Percentiles rank a stretch among this genome's conserved stretches.
These are phyloP conservation scores for Phortica magna DNA, from an alignment of 2,888 invertebrate genomes.

Conservation along the genomic window DNA sequence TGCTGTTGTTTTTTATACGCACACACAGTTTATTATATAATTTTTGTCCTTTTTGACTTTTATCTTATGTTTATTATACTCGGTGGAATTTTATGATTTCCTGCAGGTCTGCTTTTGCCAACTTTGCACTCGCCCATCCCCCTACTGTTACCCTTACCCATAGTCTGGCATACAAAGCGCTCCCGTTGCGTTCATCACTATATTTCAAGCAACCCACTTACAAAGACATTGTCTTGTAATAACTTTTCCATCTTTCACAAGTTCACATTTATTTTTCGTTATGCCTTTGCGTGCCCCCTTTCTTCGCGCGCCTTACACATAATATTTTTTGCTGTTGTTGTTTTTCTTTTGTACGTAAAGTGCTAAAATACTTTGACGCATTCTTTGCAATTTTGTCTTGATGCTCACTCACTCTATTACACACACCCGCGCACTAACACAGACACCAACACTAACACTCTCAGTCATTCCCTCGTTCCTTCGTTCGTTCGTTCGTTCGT, in stretches of 20 bases:
- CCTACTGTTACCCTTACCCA: too few species aligned
- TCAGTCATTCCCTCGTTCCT: not conserved
- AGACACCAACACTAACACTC: too few species aligned
- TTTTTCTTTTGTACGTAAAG: conserved; percentile 46
- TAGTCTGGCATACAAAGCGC: too few species aligned
- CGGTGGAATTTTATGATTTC: conserved; percentile 66
- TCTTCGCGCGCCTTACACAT: not conserved
- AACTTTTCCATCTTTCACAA: conserved; percentile 57
- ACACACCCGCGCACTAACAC: too few species aligned
- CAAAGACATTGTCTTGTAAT: conserved; percentile 58
- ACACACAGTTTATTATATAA: conserved; percentile 66
- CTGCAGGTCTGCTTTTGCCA: conserved; percentile 57
- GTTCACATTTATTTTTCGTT: conserved; percentile 57
- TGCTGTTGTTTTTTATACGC: conserved; percentile 27
- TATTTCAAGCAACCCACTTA: not conserved
- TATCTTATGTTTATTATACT: conserved; percentile 72
- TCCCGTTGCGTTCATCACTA: not conserved
- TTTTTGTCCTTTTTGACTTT: conserved; percentile 71
- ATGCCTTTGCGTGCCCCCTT: not conserved
- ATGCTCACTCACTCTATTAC: conserved; percentile 7
- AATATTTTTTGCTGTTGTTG: not conserved
- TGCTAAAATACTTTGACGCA: conserved; percentile 69
- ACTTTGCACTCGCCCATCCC: conserved; percentile 49
- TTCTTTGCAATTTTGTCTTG: conserved; percentile 60
- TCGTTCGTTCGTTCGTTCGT: not conserved